phyloP scores from a whole-genome alignment of 2,888 invertebrate genomes.

The Eristalinus sepulchralis region DNA sequence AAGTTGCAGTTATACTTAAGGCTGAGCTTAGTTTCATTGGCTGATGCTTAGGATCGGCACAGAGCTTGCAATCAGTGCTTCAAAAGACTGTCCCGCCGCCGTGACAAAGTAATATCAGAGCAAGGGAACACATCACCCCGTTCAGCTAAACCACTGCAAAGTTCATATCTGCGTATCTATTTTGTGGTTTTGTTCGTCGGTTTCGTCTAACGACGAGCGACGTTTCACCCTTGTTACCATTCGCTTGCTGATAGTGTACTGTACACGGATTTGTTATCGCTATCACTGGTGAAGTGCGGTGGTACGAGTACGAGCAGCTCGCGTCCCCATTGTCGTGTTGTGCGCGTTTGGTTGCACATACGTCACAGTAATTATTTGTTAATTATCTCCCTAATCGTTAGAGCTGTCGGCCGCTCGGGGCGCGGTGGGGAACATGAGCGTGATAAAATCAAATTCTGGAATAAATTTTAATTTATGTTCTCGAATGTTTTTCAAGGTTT shows the following conservation, averaged over 20 bases:
- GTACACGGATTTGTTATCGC: constrained; percentile 11
- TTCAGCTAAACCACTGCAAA: background rate
- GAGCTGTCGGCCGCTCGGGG: background rate
- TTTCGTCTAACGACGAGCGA: constrained; percentile 47
- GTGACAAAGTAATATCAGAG: too few relatives aligned
- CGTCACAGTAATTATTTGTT: constrained; percentile 59
- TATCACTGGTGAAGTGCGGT: constrained; percentile 20
- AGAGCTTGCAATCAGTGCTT: too few relatives aligned
- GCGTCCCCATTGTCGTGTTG: constrained; percentile 5
- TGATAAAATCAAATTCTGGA: constrained; percentile 17
- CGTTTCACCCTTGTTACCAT: constrained; percentile 32
- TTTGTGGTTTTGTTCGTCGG: background rate
- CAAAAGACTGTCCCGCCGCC: too few relatives aligned
- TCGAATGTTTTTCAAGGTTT: constrained; percentile 5
- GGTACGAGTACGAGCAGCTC: background rate
- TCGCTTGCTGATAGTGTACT: constrained; percentile 47
- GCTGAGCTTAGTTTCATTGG: too few relatives aligned
- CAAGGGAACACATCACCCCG: constrained; percentile 14
- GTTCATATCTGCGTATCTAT: constrained; percentile 40
- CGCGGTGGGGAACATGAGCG: background rate
- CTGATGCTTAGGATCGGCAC: too few relatives aligned
- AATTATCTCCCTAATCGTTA: constrained; percentile 27
- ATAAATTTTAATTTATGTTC: constrained; percentile 44
- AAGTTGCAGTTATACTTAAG: too few relatives aligned
- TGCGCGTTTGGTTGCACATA: constrained; percentile 30